Evolutionary conservation across 1,140 invertebrate genomes (phyloP).

Genomic region (Portunus trituberculatus): DNA sequence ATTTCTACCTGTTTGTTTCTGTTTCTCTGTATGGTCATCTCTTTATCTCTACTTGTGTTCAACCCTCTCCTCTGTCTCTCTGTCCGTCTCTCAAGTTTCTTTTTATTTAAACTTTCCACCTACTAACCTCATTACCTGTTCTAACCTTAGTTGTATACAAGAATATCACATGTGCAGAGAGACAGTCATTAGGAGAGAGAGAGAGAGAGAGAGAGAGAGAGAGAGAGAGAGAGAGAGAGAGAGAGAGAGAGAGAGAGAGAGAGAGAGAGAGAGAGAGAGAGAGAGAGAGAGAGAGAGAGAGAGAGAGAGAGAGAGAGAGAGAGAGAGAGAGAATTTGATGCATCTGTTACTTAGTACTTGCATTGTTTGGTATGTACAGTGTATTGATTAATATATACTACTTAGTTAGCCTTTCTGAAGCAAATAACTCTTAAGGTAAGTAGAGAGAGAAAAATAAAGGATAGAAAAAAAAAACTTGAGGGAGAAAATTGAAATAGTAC

Average conservation of each 20-base stretch:
- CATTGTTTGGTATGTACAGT: no score
- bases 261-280: slow-evolving; percentile 41
- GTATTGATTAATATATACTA: no score
- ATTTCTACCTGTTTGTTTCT: not conserved
- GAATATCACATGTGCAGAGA: no score
- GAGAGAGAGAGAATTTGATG: not conserved
- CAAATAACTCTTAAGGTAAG: not conserved
- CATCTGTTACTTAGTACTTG: no score
- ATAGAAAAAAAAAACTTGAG: no score
- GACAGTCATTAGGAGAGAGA: not conserved
- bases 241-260: slow-evolving; percentile 17
- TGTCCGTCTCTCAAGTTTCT: no score
- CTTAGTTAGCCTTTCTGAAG: no score
- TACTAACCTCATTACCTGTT: no score
- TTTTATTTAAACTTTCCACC: no score
- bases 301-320: not conserved
- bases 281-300: slow-evolving; percentile 31
- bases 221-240: not conserved
- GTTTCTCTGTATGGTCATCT: not conserved
- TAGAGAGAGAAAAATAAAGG: not conserved
- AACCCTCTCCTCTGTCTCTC: not conserved
- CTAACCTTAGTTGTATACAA: no score
- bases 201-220: not conserved
- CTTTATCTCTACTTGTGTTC: not conserved
- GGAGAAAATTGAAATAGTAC: not conserved